Percentiles rank a stretch among this genome's conserved stretches.
Conservation (phyloP, 2,797 vertebrate species). For the Myiothlypis coronata region DNA sequence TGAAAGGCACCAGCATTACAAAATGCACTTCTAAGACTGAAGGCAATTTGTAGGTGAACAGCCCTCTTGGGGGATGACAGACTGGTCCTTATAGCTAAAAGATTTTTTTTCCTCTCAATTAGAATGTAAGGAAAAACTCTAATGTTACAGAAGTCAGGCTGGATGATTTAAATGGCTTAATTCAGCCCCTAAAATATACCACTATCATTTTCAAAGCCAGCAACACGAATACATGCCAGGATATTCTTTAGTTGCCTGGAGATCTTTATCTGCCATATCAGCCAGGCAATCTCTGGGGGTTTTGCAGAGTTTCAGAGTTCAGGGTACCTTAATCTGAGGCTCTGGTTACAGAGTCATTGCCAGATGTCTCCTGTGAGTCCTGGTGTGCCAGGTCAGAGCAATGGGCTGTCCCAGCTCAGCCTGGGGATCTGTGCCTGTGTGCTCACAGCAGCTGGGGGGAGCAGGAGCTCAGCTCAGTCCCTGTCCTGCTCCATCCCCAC, state of each 20-base stretch:
- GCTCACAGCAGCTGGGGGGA: not conserved
- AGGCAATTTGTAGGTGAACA: not conserved
- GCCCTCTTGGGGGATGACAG: not conserved
- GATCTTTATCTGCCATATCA: not conserved
- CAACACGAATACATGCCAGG: not conserved
- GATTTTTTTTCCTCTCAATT: not conserved
- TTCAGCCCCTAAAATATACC: not conserved
- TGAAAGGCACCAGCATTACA: not conserved
- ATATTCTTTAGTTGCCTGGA: not conserved
- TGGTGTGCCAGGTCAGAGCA: not conserved
- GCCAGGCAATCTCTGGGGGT: not conserved
- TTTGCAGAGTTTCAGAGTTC: not conserved
- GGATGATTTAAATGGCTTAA: not conserved
- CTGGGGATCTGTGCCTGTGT: rapidly evolving
- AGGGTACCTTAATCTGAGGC: not conserved
- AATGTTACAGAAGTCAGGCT: not conserved
- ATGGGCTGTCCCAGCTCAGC: not conserved
- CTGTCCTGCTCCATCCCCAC: not conserved
- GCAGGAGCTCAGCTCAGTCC: not conserved
- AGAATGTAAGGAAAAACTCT: not conserved
- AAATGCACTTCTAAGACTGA: not conserved
- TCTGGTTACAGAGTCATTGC: not conserved
- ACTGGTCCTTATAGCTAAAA: not conserved
- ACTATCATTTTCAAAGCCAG: not conserved
- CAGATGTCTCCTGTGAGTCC: not conserved